These are phyloP conservation scores for Platerodrilus igneus DNA, from an alignment of 2,888 invertebrate genomes.

Conservation along the genomic window DNA sequence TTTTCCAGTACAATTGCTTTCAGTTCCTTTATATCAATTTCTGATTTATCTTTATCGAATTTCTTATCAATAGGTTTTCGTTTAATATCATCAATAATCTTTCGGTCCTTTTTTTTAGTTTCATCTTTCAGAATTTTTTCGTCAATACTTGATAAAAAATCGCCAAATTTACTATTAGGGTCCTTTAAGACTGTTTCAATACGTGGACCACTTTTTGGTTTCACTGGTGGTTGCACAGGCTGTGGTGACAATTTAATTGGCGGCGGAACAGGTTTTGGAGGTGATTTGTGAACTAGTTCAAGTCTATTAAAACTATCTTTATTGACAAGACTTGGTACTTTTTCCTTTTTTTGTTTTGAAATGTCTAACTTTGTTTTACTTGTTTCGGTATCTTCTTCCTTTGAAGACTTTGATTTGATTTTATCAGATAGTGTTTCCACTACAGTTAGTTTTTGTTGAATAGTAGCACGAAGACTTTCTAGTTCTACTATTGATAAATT, in stretches of 20 bases:
- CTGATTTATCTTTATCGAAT: constrained; percentile 5
- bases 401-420: constrained; percentile 44
- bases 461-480: constrained; percentile 38
- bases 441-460: constrained; percentile 51
- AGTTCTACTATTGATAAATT: neutral
- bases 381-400: constrained; percentile 4
- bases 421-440: constrained; percentile 50
- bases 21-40: neutral
- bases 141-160: constrained; percentile 34
- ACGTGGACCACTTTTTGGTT: constrained; percentile 16
- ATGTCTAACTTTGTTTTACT: neutral
- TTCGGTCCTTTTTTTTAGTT: constrained; percentile 19
- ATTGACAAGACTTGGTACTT: too few relatives aligned
- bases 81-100: neutral
- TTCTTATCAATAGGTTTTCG: constrained; percentile 11
- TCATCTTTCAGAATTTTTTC: constrained; percentile 30
- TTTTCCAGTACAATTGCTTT: neutral
- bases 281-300: too few relatives aligned
- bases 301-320: too few relatives aligned
- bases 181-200: constrained; percentile 14
- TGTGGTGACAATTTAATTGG: neutral
- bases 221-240: constrained; percentile 39
- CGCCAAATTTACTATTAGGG: constrained; percentile 30
- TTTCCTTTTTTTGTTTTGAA: neutral
- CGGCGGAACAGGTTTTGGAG: too few relatives aligned